A percentile compares a stretch with the other conserved stretches of the same genome.
Conservation (phyloP, 2,888 invertebrate genomes). For the Drosophila helvetica region DNA sequence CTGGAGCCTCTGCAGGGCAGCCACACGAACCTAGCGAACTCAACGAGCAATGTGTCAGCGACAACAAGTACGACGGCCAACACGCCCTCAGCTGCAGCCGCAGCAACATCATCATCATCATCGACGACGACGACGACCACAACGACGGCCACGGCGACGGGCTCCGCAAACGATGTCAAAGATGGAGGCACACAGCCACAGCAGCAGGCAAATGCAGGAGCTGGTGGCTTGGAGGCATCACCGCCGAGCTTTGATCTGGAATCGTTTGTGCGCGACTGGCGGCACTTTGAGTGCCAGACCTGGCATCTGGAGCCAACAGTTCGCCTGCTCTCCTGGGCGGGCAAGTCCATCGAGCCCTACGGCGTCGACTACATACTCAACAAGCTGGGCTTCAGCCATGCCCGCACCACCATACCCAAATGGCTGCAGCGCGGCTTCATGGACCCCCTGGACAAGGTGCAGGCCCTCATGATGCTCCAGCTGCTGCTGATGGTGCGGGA, state of each 20-base stretch:
- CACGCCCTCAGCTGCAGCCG: slow-evolving; percentile 6
- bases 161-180: slow-evolving; percentile 33
- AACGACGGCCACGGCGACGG: slow-evolving; percentile 25
- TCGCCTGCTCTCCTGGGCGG: slow-evolving; percentile 93
- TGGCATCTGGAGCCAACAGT: slow-evolving; percentile 99
- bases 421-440: slow-evolving; percentile 99
- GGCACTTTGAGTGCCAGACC: slow-evolving; percentile 95
- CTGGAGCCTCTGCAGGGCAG: slow-evolving; percentile 71
- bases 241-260: slow-evolving; percentile 85
- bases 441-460: slow-evolving; percentile 97
- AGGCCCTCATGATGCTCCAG: slow-evolving; percentile 90
- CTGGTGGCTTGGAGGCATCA: slow-evolving; percentile 14
- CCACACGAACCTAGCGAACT: slow-evolving; percentile 62
- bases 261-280: slow-evolving; percentile 92
- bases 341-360: slow-evolving; percentile 98
- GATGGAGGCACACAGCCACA: slow-evolving; percentile 30
- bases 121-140: not conserved
- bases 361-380: slow-evolving; percentile 99
- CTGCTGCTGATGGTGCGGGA: slow-evolving; percentile 87
- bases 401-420: slow-evolving; percentile 98
- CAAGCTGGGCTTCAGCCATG: slow-evolving; percentile 98
- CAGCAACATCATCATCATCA: slow-evolving; percentile 6
- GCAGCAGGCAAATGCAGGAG: not conserved
- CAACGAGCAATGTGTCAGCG: slow-evolving; percentile 20
- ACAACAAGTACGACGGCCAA: slow-evolving; percentile 40